Base-by-base conservation (phyloP, 2,113 vertebrate genomes). In the Oceanodroma tethys region DNA sequence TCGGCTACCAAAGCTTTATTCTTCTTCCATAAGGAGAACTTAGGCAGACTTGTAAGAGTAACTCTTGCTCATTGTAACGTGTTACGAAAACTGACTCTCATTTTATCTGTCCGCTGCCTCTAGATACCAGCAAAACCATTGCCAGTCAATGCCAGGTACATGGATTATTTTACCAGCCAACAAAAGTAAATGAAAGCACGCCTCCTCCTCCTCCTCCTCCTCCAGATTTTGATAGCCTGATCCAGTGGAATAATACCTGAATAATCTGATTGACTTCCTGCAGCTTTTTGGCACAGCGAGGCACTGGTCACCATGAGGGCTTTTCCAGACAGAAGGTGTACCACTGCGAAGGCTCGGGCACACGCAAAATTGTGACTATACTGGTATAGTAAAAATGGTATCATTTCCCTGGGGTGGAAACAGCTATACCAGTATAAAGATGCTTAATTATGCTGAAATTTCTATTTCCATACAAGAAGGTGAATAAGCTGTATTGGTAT, bases 381-480 rank as follows among this genome's bases (percentile, higher is more conserved):
- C 14, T 13, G 40, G 30, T 60, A 79, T 6, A 88, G 53, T 65
- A 95, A 88, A 95, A 96, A 71, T n/a, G 25, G 59, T 21, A 19
- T 63, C 16, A 78, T 83, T 90, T 95, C 93, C 59, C 59, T 53
- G 11, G 72, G 48, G 76, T 55, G 67, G 32, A 71, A 86, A 84
- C 45, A 78, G 83, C 58, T 76, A 32, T n/a, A 81, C 32, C 26
- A 75, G 65, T 25, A 89, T 22, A 86, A 95, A 91, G 45, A 38
- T 62, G 32, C 36, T 89, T 91, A 87, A 76, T 91, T 95, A 80
- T 89, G 50, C 36, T 21, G 58, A 74, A 63, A 75, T 87, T 65
- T 86, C 70, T 81, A 66, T 85, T 94, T 93, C 81, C n/a, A 87
- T 81, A 70, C n/a, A 91, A 96, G 78, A 50, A 76, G 60, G 22